Conservation (phyloP, 2,888 invertebrate species). For the Tipula unca region DNA sequence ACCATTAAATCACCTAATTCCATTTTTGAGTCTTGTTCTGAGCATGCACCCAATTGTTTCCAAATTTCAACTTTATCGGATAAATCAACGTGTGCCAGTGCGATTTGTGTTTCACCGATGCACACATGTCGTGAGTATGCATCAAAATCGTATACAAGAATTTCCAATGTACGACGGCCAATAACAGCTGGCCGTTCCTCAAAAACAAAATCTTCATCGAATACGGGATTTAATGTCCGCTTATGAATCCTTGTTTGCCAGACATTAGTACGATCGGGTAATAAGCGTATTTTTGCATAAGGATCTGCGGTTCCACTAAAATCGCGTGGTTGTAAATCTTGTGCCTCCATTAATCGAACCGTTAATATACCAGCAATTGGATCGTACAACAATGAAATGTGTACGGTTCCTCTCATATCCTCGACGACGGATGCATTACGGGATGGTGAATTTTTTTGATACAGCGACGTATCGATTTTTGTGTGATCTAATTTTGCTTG, state of each 20-base stretch:
- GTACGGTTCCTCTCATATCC: conserved; percentile 53
- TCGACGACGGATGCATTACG: conserved; percentile 34
- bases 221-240: conserved; percentile 56
- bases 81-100: conserved; percentile 48
- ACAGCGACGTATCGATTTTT: conserved; percentile 51
- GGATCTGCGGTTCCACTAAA: conserved; percentile 56
- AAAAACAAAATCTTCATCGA: conserved; percentile 61
- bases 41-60: conserved; percentile 47
- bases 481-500: conserved; percentile 56
- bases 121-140: conserved; percentile 55
- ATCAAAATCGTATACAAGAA: conserved; percentile 56
- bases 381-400: conserved; percentile 54
- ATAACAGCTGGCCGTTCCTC: conserved; percentile 49
- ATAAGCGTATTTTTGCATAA: conserved; percentile 54
- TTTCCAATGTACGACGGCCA: conserved; percentile 49
- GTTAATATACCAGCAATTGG: conserved; percentile 53
- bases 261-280: conserved; percentile 52
- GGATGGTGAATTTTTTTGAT: conserved; percentile 42
- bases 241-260: conserved; percentile 57
- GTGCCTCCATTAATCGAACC: conserved; percentile 54
- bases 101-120: conserved; percentile 52
- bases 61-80: conserved; percentile 49
- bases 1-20: conserved; percentile 88
- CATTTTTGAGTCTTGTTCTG: conserved; percentile 53
- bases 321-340: conserved; percentile 48